Percentiles rank a stretch among this genome's conserved stretches.
These are phyloP conservation scores for Parochlus steinenii DNA, from an alignment of 2,888 invertebrate genomes.

Conservation along the genomic window DNA sequence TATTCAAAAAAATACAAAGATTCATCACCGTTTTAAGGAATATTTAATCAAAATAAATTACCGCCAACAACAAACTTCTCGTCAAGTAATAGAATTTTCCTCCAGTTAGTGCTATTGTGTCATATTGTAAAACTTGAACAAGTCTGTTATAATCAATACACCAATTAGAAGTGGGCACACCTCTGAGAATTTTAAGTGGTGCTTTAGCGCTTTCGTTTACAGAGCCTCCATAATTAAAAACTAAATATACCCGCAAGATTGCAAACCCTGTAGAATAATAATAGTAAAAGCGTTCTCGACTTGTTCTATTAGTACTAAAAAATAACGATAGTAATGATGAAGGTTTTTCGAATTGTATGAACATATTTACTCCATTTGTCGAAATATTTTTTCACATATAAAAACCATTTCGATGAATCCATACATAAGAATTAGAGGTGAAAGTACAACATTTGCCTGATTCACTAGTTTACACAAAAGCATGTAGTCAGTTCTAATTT, in stretches of 20 bases:
- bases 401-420: constrained; percentile 7
- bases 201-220: constrained; percentile 6
- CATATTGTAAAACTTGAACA: constrained; percentile 7
- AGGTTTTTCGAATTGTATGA: too few relatives aligned
- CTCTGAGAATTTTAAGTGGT: constrained; percentile 6
- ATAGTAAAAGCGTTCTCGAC: constrained; percentile 8
- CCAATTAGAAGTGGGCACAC: constrained; percentile 2
- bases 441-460: background rate
- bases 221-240: constrained; percentile 1
- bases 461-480: constrained; percentile 1
- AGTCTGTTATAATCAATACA: too few relatives aligned
- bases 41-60: too few relatives aligned
- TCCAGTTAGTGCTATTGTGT: constrained; percentile 5
- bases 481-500: constrained; percentile 8
- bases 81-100: constrained; percentile 8
- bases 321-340: too few relatives aligned
- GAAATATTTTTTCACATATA: constrained; percentile 8
- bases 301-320: too few relatives aligned
- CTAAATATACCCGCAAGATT: background rate
- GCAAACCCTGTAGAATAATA: constrained; percentile 6
- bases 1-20: too few relatives aligned
- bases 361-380: constrained; percentile 2
- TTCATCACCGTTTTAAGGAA: too few relatives aligned
- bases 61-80: constrained; percentile 8
- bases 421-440: constrained; percentile 7